Evolutionary conservation across 2,797 vertebrate species (phyloP).

Genomic region (Molossus molossus): DNA sequence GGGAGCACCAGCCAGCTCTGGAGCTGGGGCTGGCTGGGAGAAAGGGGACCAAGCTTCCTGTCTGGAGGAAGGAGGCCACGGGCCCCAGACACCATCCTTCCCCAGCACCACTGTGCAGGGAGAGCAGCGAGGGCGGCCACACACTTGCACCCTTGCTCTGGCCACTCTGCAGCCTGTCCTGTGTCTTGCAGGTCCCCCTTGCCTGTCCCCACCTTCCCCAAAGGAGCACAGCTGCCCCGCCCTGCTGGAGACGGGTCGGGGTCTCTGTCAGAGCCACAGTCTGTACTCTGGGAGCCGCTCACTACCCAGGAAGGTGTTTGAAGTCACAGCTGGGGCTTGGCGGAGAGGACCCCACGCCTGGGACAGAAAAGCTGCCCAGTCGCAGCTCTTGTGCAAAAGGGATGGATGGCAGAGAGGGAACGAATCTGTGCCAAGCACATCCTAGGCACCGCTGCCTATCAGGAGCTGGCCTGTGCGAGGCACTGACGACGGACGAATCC

Average conservation of each 20-base stretch:
- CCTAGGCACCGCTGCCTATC: rapidly evolving
- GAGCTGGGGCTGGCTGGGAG: not conserved
- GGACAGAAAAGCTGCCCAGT: conserved; percentile 47
- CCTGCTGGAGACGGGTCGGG: not conserved
- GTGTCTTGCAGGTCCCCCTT: not conserved
- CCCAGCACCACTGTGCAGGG: not conserved
- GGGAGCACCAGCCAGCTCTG: not conserved
- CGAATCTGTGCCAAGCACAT: too few relatives aligned
- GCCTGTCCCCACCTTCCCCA: not conserved
- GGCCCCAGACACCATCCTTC: not conserved
- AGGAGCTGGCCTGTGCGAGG: rapidly evolving
- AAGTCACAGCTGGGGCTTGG: conserved; percentile 60
- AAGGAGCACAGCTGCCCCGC: not conserved
- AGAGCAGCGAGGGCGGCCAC: not conserved
- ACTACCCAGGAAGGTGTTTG: conserved; percentile 75
- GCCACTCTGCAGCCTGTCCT: not conserved
- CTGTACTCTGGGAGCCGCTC: not conserved
- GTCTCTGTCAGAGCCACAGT: conserved; percentile 81
- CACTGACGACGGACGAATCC: not conserved
- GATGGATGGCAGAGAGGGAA: not conserved
- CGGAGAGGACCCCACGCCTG: conserved; percentile 70
- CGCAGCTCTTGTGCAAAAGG: not conserved
- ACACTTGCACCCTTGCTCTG: not conserved
- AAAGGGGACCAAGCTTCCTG: not conserved
- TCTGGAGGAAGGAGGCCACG: not conserved